A percentile compares a stretch with the other conserved stretches of the same genome.
These are phyloP conservation scores for Recurvirostra avosetta DNA, from an alignment of 2,113 vertebrate genomes.

Conservation along the genomic window DNA sequence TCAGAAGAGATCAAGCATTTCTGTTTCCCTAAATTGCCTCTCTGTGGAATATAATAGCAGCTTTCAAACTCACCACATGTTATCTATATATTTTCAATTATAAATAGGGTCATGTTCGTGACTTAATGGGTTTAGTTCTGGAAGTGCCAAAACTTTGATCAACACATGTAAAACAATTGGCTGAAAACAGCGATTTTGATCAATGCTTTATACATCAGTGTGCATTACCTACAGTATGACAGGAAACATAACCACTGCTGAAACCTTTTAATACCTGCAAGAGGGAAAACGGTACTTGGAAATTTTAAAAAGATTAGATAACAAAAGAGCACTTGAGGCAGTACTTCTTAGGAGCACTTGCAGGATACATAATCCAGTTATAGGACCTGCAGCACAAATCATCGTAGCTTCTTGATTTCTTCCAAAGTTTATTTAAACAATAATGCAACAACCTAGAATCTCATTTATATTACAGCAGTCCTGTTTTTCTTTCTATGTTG, in stretches of 20 bases:
- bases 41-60: constrained; percentile 55
- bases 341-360: neutral
- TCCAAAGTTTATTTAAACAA: constrained; percentile 10
- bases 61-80: constrained; percentile 61
- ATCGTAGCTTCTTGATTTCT: neutral
- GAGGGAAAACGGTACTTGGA: constrained; percentile 32
- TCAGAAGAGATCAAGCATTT: constrained; percentile 41
- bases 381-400: neutral
- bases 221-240: constrained; percentile 46
- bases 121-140: constrained; percentile 66
- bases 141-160: constrained; percentile 73
- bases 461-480: neutral
- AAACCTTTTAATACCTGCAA: constrained; percentile 58
- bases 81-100: constrained; percentile 57
- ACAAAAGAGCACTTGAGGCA: constrained; percentile 26
- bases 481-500: neutral
- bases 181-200: constrained; percentile 48
- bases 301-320: constrained; percentile 62
- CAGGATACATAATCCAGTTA: neutral
- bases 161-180: constrained; percentile 48
- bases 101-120: constrained; percentile 51
- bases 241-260: constrained; percentile 51
- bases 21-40: constrained; percentile 18
- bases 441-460: neutral
- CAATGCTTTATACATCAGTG: constrained; percentile 33